phyloP scores from a whole-genome alignment of 1,140 invertebrate genomes.

The Cydia amplana region DNA sequence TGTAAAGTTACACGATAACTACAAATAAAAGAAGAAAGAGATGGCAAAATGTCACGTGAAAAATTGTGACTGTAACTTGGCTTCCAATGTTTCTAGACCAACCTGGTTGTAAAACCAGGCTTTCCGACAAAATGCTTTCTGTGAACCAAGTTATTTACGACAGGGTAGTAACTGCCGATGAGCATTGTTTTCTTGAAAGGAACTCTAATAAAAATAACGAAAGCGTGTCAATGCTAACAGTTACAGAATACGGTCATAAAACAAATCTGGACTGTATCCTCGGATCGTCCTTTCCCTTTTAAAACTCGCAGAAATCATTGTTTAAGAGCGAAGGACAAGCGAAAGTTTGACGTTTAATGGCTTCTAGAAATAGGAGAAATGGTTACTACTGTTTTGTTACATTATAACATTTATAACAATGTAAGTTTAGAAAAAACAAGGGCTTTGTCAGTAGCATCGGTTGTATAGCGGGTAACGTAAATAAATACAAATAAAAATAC shows the following conservation, averaged over 20 bases:
- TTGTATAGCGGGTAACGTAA: conserved; percentile 6
- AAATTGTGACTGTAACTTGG: no score
- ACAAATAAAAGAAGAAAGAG: no score
- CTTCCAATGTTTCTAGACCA: no score
- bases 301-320: not conserved
- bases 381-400: not conserved
- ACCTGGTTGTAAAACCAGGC: not conserved
- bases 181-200: not conserved
- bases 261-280: not conserved
- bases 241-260: conserved; percentile 1
- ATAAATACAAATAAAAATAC: not conserved
- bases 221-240: conserved; percentile 13
- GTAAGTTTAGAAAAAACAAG: not conserved
- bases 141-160: not conserved
- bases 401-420: not conserved
- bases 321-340: not conserved
- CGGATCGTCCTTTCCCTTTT: conserved; percentile 27
- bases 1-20: no score
- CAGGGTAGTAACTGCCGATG: not conserved
- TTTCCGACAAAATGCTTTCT: not conserved
- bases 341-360: conserved; percentile 9
- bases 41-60: no score
- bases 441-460: not conserved
- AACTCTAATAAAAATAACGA: conserved; percentile 17
- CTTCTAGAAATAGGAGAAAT: conserved; percentile 11